Evolutionary conservation across 2,797 vertebrate species (phyloP).

Genomic region (Simalia tracyae): DNA sequence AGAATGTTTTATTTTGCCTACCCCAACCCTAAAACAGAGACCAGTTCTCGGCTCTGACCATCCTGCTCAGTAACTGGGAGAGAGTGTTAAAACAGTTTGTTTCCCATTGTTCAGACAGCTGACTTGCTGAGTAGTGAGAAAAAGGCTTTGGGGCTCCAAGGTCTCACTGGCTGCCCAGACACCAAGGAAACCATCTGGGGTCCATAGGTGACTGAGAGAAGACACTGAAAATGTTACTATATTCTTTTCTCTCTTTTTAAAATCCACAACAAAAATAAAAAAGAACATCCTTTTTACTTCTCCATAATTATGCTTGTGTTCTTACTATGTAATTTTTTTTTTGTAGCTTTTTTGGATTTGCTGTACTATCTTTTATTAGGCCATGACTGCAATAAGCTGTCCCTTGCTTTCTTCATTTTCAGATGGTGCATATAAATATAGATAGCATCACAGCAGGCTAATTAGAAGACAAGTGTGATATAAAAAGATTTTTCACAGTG

Average conservation of each 20-base stretch:
- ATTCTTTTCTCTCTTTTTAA: not conserved
- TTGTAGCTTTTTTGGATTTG: not conserved
- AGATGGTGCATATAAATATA: not conserved
- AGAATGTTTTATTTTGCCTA: not conserved
- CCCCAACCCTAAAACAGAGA: not conserved
- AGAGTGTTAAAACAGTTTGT: not conserved
- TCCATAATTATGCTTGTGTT: not conserved
- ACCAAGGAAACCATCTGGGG: not conserved
- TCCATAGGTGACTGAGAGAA: not conserved
- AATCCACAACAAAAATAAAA: not conserved
- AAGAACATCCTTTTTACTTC: not conserved
- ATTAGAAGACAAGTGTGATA: not conserved
- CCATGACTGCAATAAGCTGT: not conserved
- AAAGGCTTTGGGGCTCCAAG: not conserved
- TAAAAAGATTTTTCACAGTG: not conserved
- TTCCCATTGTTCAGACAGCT: not conserved
- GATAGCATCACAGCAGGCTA: not conserved
- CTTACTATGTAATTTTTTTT: no score
- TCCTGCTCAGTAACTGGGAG: not conserved
- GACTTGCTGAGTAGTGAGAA: not conserved
- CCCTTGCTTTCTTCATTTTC: not conserved
- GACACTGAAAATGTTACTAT: not conserved
- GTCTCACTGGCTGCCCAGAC: not conserved
- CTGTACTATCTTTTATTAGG: not conserved
- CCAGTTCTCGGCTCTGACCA: not conserved